These are phyloP conservation scores for Cremastinae sp. DNA, from an alignment of 2,888 invertebrate genomes.

Conservation along the genomic window DNA sequence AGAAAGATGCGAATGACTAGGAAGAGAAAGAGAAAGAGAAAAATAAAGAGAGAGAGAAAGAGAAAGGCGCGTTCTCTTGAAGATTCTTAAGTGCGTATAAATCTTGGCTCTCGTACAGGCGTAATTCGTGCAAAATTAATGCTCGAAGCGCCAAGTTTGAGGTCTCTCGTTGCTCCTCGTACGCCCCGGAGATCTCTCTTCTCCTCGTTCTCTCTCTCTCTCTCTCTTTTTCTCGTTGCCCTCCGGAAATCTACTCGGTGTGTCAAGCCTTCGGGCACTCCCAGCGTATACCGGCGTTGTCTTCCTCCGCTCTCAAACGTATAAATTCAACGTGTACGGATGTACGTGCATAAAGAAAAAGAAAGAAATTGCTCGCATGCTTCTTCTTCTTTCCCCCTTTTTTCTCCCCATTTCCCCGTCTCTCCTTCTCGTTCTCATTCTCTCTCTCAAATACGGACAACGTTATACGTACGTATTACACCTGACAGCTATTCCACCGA, in stretches of 20 bases:
- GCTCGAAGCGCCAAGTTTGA: conserved; percentile 55
- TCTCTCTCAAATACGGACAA: not conserved
- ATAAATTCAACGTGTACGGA: conserved; percentile 34
- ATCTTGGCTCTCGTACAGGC: conserved; percentile 59
- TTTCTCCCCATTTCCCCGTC: not conserved
- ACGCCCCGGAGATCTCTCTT: conserved; percentile 8
- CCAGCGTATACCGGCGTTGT: conserved; percentile 34
- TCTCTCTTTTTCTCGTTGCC: conserved; percentile 18
- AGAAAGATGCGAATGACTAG: conserved; percentile 7
- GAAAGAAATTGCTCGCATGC: not conserved
- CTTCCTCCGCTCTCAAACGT: conserved; percentile 32
- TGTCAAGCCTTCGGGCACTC: conserved; percentile 45
- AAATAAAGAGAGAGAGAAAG: conserved; percentile 12
- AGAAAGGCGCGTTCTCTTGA: conserved; percentile 26
- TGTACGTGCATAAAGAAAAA: not conserved
- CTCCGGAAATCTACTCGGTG: conserved; percentile 29
- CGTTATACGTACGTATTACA: not conserved
- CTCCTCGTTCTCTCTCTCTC: conserved; percentile 17
- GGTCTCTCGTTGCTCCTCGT: conserved; percentile 20
- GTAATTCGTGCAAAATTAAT: conserved; percentile 65
- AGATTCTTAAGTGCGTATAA: conserved; percentile 60
- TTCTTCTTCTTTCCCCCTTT: not conserved
- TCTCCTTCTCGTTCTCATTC: not conserved
- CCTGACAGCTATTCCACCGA: not conserved
- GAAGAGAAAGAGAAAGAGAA: conserved; percentile 6